Conservation (phyloP, 1,140 invertebrate genomes). For the Pseudomyrmex cubaensis region DNA sequence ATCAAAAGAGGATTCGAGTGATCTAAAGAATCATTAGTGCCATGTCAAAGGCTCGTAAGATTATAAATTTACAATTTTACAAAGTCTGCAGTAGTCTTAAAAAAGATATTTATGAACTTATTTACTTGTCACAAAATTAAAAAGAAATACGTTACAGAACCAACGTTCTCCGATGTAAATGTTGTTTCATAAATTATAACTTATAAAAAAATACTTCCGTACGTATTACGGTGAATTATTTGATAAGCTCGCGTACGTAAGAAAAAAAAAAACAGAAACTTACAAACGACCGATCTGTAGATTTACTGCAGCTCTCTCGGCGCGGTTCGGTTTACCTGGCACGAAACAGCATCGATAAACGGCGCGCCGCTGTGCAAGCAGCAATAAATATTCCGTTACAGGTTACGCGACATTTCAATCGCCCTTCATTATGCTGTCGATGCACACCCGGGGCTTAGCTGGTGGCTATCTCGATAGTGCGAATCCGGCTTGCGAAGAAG, state of each 20-base stretch:
- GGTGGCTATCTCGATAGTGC: constrained; percentile 35
- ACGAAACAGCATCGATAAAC: constrained; percentile 26
- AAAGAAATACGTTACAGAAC: too few species aligned
- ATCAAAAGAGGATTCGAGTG: constrained; percentile 8
- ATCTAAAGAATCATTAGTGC: background rate
- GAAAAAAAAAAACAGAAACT: constrained; percentile 11
- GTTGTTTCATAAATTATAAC: too few species aligned
- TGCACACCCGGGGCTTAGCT: constrained; percentile 29
- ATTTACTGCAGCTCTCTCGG: constrained; percentile 16
- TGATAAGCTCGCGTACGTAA: background rate
- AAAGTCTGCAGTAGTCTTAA: background rate
- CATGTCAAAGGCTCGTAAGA: background rate
- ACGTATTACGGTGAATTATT: background rate
- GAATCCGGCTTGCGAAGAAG: constrained; percentile 45
- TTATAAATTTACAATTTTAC: background rate
- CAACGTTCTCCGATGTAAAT: too few species aligned
- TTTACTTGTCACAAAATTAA: too few species aligned
- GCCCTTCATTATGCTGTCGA: constrained; percentile 48
- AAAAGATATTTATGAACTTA: background rate
- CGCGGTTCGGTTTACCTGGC: background rate
- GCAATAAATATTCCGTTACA: constrained; percentile 43
- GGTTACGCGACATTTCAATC: constrained; percentile 50
- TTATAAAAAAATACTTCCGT: background rate
- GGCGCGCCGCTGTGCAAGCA: background rate
- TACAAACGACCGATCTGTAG: constrained; percentile 5